Percentiles rank a stretch among this genome's conserved stretches.
phyloP scores from a whole-genome alignment of 2,113 vertebrate genomes.

The Oreocharis arfaki region DNA sequence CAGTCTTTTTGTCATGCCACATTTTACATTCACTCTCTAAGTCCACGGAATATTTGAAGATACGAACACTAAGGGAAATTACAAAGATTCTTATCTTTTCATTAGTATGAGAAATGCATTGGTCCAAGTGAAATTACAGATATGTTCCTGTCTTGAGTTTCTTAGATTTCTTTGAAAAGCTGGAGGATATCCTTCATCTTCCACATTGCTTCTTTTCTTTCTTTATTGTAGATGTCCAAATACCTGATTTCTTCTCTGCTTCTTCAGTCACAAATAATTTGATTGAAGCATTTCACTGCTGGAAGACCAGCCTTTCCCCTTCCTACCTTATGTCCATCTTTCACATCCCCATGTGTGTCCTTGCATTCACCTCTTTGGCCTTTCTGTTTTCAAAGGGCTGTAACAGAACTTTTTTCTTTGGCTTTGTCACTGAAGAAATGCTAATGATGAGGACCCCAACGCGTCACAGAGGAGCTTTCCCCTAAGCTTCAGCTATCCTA shows the following conservation, averaged over 20 bases:
- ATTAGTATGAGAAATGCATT: not conserved
- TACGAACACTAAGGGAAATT: not conserved
- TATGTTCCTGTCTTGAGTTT: not conserved
- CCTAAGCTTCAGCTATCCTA: conserved; percentile 21
- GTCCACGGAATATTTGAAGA: not conserved
- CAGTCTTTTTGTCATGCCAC: not conserved
- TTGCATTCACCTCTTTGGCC: not conserved
- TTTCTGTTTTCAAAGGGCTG: not conserved
- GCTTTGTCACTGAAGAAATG: not conserved
- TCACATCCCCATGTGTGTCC: not conserved
- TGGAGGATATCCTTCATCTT: not conserved
- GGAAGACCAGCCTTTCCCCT: not conserved
- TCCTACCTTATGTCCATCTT: not conserved
- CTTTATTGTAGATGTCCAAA: not conserved
- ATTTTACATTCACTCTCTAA: not conserved
- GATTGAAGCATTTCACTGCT: not conserved
- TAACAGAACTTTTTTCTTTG: not conserved
- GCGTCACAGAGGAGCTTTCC: conserved; percentile 4
- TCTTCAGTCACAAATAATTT: not conserved
- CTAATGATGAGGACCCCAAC: not conserved
- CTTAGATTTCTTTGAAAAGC: not conserved
- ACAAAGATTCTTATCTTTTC: not conserved
- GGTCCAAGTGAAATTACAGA: rapidly evolving
- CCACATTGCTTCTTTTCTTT: not conserved
- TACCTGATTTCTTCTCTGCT: not conserved